phyloP scores from a whole-genome alignment of 2,888 invertebrate genomes.

The Agrotis clavis region DNA sequence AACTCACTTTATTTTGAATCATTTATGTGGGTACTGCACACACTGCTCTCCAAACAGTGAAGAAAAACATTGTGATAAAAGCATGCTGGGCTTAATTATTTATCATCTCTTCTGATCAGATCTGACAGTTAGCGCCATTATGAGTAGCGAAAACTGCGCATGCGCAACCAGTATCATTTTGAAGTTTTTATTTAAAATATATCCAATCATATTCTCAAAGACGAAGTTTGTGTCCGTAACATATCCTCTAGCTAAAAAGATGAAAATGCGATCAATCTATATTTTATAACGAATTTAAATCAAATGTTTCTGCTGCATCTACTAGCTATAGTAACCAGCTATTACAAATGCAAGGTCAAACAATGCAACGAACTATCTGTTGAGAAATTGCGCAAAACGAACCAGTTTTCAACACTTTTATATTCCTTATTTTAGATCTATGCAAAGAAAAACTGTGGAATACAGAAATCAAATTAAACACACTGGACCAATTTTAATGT shows the following conservation, averaged over 20 bases:
- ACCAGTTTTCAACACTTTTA: background rate
- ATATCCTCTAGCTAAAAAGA: background rate
- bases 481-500: too few species aligned
- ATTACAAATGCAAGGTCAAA: slow-evolving; percentile 21
- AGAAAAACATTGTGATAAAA: too few species aligned
- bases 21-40: too few species aligned
- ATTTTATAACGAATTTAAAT: background rate
- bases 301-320: background rate
- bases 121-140: background rate
- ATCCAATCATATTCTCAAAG: background rate
- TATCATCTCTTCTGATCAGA: background rate
- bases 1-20: too few species aligned
- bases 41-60: too few species aligned
- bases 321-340: too few species aligned
- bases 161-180: slow-evolving; percentile 1
- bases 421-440: too few species aligned
- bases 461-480: too few species aligned
- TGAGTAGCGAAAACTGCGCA: background rate
- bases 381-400: background rate
- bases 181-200: too few species aligned
- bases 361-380: background rate
- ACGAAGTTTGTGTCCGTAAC: background rate
- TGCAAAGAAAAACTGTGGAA: too few species aligned
- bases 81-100: background rate
- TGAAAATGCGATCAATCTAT: background rate